Base-by-base conservation (phyloP, 2,113 vertebrate species). In the Urocolius indicus region DNA sequence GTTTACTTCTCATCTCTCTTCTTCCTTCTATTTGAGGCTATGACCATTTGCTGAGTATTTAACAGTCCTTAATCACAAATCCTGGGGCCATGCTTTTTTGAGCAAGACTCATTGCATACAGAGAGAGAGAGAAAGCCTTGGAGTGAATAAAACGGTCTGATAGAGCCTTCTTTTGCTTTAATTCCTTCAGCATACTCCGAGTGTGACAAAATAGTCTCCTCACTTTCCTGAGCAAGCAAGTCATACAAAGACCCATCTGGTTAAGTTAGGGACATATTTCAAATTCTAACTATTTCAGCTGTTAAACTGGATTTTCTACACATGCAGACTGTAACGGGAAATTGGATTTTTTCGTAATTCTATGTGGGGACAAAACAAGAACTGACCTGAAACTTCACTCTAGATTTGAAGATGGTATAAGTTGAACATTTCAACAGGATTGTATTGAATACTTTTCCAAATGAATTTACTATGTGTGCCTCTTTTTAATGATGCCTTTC, bases 241-340 rank as follows among this genome's bases (percentile, higher is more conserved):
- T 82, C 43, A n/a, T 30, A 83, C 49, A 18, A 87, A 91, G 43
- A 63, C 24, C 95, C 43, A 80, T 14, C 38, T 84, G 43, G 13
- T 11, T 36, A 90, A 34, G 41, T 55, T 75, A 84, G 36, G 16
- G 49, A 38, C 67, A 71, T 29, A 9, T 83, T 93, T 67, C 34
- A 83, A 91, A 91, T 84, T 83, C 55, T 36, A 76, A 30, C 49
- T 73, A 73, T 86, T 96, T 95, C 75, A 92, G 21, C 68, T 66
- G 46, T 65, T 89, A 91, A 90, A 91, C 63, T 59, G 69, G 80
- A 85, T 95, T 95, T 92, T 94, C 79, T 65, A 17, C 22, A 54
- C 36, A 24, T 11, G 30, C 10, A 46, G 0, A 34, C 8, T 46
- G 54, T 45, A 93, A 74, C 8, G 93, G 45, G 59, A 95, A 94